Percentiles rank a stretch among this genome's conserved stretches.
Evolutionary conservation across 1,140 invertebrate genomes (phyloP).

Genomic region (Zaprionus inermis): DNA sequence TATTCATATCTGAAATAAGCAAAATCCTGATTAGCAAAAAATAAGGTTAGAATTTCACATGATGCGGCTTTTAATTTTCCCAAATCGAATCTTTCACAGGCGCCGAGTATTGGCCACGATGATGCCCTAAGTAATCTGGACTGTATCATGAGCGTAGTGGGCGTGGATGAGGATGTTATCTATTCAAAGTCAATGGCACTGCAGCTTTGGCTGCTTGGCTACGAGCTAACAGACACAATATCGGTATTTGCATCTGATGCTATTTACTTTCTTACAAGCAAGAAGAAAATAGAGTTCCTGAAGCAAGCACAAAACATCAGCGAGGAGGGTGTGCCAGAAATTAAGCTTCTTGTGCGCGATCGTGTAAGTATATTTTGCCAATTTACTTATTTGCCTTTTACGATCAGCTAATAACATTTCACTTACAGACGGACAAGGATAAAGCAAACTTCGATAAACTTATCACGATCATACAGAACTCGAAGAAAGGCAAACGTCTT

Average conservation of each 20-base stretch:
- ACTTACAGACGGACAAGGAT: slow-evolving; percentile 94
- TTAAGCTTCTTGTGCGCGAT: slow-evolving; percentile 95
- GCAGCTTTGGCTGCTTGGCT: slow-evolving; percentile 98
- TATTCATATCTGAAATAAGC: background rate
- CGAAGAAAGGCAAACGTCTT: slow-evolving; percentile 94
- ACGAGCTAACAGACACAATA: slow-evolving; percentile 97
- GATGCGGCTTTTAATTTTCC: slow-evolving; percentile 20
- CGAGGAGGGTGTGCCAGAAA: slow-evolving; percentile 93
- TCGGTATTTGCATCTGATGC: slow-evolving; percentile 94
- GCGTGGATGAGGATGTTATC: slow-evolving; percentile 96
- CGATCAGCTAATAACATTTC: slow-evolving; percentile 2
- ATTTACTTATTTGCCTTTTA: background rate
- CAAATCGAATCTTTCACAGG: slow-evolving; percentile 84
- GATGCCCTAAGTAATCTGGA: slow-evolving; percentile 95
- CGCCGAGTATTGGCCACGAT: slow-evolving; percentile 88
- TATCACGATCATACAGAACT: slow-evolving; percentile 93
- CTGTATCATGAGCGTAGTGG: slow-evolving; percentile 95
- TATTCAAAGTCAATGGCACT: slow-evolving; percentile 98
- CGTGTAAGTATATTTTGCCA: slow-evolving; percentile 88
- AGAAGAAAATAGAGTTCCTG: slow-evolving; percentile 99
- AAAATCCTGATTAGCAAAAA: slow-evolving; percentile 21
- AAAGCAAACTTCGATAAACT: slow-evolving; percentile 96
- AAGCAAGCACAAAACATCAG: slow-evolving; percentile 95
- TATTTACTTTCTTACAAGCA: slow-evolving; percentile 96
- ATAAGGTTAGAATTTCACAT: slow-evolving; percentile 43